These are phyloP conservation scores for Brachyhypopomus gauderio DNA, from an alignment of 2,113 vertebrate genomes.

Conservation along the genomic window DNA sequence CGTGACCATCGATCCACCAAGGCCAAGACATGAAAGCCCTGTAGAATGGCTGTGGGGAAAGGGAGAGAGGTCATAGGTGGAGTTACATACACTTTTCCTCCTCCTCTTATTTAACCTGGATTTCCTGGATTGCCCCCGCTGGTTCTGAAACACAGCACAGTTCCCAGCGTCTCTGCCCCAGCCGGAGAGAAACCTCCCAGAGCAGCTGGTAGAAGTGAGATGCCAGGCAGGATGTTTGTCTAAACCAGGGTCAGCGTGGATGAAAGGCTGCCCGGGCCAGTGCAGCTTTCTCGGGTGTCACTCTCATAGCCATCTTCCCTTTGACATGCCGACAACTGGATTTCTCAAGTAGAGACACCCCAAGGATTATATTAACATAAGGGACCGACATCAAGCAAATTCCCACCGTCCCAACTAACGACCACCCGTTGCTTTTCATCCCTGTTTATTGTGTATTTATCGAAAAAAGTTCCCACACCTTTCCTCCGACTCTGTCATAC, in stretches of 20 bases:
- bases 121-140: conserved; percentile 5
- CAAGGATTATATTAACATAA: conserved; percentile 50
- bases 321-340: conserved; percentile 20
- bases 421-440: neutral
- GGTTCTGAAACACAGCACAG: conserved; percentile 15
- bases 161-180: conserved; percentile 19
- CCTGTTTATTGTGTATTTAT: conserved; percentile 32
- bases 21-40: conserved; percentile 10
- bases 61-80: conserved; percentile 17
- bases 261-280: conserved; percentile 38
- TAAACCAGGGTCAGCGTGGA: conserved; percentile 62
- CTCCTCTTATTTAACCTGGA: neutral
- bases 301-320: conserved; percentile 24
- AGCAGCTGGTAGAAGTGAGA: conserved; percentile 58
- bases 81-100: neutral
- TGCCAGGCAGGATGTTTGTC: conserved; percentile 67
- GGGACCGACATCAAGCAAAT: conserved; percentile 45
- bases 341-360: conserved; percentile 50
- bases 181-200: conserved; percentile 54
- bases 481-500: conserved; percentile 5
- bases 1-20: conserved; percentile 1
- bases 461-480: conserved; percentile 28
- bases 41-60: neutral
- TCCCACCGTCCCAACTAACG: conserved; percentile 25
- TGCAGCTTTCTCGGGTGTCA: conserved; percentile 48